Evolutionary conservation across 2,888 invertebrate genomes (phyloP), one percentile per base, ranked within the genome.

Genomic region (Tetragonisca angustula): DNA sequence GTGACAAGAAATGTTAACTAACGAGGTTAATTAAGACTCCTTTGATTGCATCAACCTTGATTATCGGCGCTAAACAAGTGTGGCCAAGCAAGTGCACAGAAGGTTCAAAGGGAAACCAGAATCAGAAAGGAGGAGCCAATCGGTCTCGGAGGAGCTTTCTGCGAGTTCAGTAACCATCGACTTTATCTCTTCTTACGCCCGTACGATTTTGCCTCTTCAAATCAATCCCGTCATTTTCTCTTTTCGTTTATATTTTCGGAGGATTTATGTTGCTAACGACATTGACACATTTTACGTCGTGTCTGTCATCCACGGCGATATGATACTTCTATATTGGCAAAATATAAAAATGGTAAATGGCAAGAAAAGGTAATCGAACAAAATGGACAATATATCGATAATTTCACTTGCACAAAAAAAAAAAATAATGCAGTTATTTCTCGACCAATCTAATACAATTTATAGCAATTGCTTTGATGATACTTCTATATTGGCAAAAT

Each of bases 21-120:
- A 79, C 50, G 69, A 79, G 67, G 43, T 54, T n/a, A 32, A 68
- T 50, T 69, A 69, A 67, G 62, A 50, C 56, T 80, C 52, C n/a
- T 65, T 32, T 76, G 67, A 80, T 76, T 71, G 43, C 27, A 54
- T 56, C n/a, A 54, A 69, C 52, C 65, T 64, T 24, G 56, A 43
- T 52, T 56, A 64, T 54, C 68, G 62, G 24, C 32, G 52, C 49
- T 67, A 78, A 78, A 78, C 61, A 59, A 61, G 61, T 32, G 72
- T 64, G 36, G 56, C 17, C 15, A 52, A 64, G 43, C 9, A 13
- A 24, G 36, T 49, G 59, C 32, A 52, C 50, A 9, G 52, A 4
- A 21, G 24, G 24, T 17, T n/a, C 21, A 13, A 24, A 52, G 49
- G 52, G 62, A n/a, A 19, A 36, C 19, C 19, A 49, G 54, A 70